Evolutionary conservation across 2,113 vertebrate species (phyloP).

Genomic region (Noturus placidus): DNA sequence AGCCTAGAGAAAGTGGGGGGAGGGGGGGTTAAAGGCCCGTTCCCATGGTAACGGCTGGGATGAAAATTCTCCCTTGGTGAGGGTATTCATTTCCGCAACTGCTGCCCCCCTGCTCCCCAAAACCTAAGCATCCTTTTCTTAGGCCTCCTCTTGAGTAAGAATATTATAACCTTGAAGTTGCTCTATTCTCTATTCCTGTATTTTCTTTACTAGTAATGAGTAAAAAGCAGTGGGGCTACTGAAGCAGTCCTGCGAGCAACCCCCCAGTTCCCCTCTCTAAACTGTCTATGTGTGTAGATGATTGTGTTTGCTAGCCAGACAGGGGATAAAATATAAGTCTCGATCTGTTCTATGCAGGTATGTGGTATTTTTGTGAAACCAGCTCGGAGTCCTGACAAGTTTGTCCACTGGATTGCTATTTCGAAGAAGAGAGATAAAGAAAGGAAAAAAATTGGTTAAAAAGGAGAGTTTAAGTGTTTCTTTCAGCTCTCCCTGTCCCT

Average conservation of each 20-base stretch:
- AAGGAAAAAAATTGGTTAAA: background rate
- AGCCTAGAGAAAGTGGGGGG: slow-evolving; percentile 56
- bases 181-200: slow-evolving; percentile 19
- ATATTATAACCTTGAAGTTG: slow-evolving; percentile 69
- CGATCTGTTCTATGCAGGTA: slow-evolving; percentile 4
- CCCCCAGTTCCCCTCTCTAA: background rate
- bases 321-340: slow-evolving; percentile 6
- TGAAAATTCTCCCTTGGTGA: slow-evolving; percentile 82
- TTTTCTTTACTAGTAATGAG: background rate
- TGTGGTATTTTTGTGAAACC: slow-evolving; percentile 14
- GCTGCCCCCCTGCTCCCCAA: slow-evolving; percentile 69
- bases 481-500: slow-evolving; percentile 29
- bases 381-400: background rate
- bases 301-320: slow-evolving; percentile 28
- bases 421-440: background rate
- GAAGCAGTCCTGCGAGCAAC: background rate
- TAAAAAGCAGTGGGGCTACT: slow-evolving; percentile 5
- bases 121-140: slow-evolving; percentile 74
- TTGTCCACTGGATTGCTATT: background rate
- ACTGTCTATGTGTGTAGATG: slow-evolving; percentile 31
- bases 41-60: slow-evolving; percentile 84
- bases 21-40: slow-evolving; percentile 67
- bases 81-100: slow-evolving; percentile 83
- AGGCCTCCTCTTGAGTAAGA: slow-evolving; percentile 64
- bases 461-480: slow-evolving; percentile 29